These are phyloP conservation scores for Pogoniulus pusillus DNA, from an alignment of 2,797 vertebrate species.

Conservation along the genomic window DNA sequence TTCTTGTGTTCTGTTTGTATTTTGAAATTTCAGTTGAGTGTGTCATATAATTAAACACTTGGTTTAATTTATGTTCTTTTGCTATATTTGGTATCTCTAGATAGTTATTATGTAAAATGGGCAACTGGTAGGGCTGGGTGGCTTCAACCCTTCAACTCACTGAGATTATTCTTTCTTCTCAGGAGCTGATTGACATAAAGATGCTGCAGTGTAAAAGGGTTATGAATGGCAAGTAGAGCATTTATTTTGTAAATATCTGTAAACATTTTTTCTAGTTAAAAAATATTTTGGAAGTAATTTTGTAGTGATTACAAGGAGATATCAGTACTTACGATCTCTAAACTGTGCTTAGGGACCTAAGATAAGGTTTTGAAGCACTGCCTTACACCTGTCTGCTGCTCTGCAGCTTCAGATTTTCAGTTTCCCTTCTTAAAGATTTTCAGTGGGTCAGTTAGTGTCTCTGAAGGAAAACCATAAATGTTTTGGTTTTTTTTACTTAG, in stretches of 20 bases:
- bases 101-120: background rate
- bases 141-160: background rate
- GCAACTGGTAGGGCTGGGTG: background rate
- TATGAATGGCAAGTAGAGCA: slow-evolving; percentile 82
- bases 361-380: background rate
- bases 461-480: background rate
- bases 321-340: background rate
- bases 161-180: background rate
- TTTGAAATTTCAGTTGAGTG: background rate
- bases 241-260: background rate
- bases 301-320: background rate
- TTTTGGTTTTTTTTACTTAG: background rate
- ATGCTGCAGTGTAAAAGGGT: slow-evolving; percentile 91
- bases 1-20: background rate
- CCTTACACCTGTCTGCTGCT: background rate
- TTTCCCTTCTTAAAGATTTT: background rate
- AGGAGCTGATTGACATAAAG: slow-evolving; percentile 97
- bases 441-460: background rate
- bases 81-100: background rate
- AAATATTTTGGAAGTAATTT: background rate
- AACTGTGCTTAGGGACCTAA: background rate
- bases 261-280: background rate
- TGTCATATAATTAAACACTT: background rate
- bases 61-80: background rate
- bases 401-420: background rate